Percentiles rank a stretch among this genome's conserved stretches.
Evolutionary conservation across 2,113 vertebrate genomes (phyloP).

Genomic region (Gallinago undulata): DNA sequence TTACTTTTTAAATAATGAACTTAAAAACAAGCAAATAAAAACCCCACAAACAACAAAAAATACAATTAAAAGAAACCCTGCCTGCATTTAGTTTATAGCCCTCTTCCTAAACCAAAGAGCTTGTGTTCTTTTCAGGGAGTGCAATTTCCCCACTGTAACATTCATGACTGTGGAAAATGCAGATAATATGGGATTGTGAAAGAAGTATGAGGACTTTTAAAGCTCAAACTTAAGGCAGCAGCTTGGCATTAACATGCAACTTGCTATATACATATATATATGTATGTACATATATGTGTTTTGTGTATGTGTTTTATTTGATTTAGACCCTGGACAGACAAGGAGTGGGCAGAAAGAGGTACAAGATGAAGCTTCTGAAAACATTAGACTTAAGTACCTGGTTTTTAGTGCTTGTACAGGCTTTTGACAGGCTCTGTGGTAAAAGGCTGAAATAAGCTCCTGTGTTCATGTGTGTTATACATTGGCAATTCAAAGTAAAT

Average conservation of each 20-base stretch:
- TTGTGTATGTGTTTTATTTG: neutral
- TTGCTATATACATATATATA: neutral
- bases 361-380: neutral
- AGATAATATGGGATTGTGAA: neutral
- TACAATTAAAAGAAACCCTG: fast-evolving
- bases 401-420: neutral
- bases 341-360: neutral
- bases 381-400: neutral
- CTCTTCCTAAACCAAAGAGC: neutral
- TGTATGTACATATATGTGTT: no score
- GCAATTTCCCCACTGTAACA: neutral
- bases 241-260: neutral
- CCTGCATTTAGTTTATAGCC: neutral
- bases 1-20: neutral
- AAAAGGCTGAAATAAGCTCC: neutral
- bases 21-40: neutral
- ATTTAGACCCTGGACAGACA: neutral
- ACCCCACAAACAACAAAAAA: neutral
- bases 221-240: neutral
- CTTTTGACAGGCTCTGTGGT: neutral
- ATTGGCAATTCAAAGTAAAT: neutral
- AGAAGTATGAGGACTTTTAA: neutral
- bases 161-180: neutral
- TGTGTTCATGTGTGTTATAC: fast-evolving
- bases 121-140: neutral